phyloP scores from a whole-genome alignment of 2,113 vertebrate species.

The Microcebus jonahi region DNA sequence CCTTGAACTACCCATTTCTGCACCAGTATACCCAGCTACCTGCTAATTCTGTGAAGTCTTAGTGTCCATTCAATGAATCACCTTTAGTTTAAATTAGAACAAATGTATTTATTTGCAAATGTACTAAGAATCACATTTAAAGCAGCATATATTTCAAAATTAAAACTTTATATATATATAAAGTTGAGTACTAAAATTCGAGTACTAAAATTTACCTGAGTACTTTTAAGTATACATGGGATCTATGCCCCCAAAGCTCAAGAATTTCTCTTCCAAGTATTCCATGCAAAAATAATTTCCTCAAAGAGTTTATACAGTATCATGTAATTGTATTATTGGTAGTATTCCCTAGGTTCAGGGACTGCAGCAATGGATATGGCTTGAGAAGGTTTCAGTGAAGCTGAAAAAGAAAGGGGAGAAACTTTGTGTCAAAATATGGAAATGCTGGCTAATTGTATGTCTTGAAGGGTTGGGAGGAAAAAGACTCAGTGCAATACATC shows the following conservation, averaged over 20 bases:
- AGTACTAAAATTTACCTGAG: no score
- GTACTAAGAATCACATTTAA: background rate
- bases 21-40: no score
- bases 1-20: background rate
- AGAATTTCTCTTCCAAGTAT: background rate
- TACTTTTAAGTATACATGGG: background rate
- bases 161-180: background rate
- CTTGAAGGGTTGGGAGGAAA: background rate
- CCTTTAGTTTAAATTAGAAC: background rate
- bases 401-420: background rate
- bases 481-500: background rate
- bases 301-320: no score
- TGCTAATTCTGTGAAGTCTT: background rate
- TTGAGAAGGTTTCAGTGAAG: background rate
- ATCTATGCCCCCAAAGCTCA: no score
- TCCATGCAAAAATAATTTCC: background rate
- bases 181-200: no score
- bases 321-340: rapidly evolving
- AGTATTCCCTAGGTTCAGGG: background rate
- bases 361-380: background rate
- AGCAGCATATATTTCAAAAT: background rate
- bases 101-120: background rate
- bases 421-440: no score
- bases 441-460: background rate
- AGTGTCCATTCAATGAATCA: no score